Evolutionary conservation across 2,797 vertebrate genomes (phyloP).

Genomic region (Sebastes paucispinis): DNA sequence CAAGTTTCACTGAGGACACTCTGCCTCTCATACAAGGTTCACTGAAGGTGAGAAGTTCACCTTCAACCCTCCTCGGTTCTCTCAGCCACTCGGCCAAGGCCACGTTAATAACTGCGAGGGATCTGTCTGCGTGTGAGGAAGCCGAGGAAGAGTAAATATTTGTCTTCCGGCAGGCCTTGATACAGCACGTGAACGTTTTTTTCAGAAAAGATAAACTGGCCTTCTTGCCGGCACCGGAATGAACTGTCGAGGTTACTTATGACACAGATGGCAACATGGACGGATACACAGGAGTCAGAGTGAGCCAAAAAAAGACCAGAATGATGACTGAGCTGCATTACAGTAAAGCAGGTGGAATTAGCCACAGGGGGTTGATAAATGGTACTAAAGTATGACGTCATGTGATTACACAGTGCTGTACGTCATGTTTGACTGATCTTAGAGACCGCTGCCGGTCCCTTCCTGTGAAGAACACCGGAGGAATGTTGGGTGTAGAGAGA

Average conservation of each 20-base stretch:
- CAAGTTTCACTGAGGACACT: background rate
- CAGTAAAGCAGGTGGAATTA: slow-evolving; percentile 1
- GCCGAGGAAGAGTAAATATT: slow-evolving; percentile 35
- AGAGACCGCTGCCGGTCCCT: background rate
- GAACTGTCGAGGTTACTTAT: background rate
- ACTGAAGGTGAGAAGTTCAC: background rate
- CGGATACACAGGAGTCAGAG: background rate
- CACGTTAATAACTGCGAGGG: background rate
- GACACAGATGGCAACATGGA: background rate
- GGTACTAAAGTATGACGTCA: slow-evolving; percentile 13
- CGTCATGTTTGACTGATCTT: background rate
- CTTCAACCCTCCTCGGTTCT: slow-evolving; percentile 6
- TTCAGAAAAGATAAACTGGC: background rate
- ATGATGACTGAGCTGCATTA: background rate
- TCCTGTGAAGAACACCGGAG: background rate
- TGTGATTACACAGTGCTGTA: background rate
- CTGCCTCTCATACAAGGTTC: background rate
- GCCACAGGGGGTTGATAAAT: slow-evolving; percentile 18
- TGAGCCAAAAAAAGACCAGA: background rate
- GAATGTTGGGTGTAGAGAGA: slow-evolving; percentile 58
- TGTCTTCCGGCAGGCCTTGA: slow-evolving; percentile 10
- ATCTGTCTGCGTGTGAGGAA: background rate
- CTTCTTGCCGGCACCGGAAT: background rate
- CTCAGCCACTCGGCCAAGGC: background rate
- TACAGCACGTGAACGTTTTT: background rate